phyloP scores from a whole-genome alignment of 2,113 vertebrate species.

The Hypomesus transpacificus region DNA sequence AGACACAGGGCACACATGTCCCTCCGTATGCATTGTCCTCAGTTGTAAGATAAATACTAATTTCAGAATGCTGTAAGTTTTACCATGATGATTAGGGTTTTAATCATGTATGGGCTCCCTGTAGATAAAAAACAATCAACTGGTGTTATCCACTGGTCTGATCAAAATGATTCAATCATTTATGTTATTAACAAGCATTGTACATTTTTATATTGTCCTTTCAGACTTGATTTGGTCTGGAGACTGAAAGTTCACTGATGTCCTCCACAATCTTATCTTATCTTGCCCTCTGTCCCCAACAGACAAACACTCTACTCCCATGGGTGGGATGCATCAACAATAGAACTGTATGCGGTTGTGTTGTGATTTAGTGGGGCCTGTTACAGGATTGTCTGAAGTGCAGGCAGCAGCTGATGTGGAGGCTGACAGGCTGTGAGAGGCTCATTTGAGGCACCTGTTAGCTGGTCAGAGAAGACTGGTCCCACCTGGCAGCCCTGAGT shows the following conservation, averaged over 20 bases:
- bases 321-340: neutral
- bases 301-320: neutral
- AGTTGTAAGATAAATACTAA: too few relatives aligned
- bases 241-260: neutral
- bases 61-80: too few relatives aligned
- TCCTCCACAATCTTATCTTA: neutral
- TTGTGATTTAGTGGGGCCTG: neutral
- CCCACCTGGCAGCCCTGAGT: neutral
- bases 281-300: neutral
- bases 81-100: too few relatives aligned
- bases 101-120: too few relatives aligned
- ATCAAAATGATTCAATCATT: neutral
- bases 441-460: constrained; percentile 14
- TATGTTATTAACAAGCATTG: neutral
- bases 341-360: neutral
- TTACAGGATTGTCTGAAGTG: neutral
- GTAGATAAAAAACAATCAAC: too few relatives aligned
- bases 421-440: neutral
- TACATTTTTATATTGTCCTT: neutral
- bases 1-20: too few relatives aligned
- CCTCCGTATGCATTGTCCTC: too few relatives aligned
- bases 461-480: neutral
- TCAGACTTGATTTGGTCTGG: neutral
- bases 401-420: constrained; percentile 10
- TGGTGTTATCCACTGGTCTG: too few relatives aligned